These are phyloP conservation scores for Tachystola acroxantha DNA, from an alignment of 2,888 invertebrate species.

Conservation along the genomic window DNA sequence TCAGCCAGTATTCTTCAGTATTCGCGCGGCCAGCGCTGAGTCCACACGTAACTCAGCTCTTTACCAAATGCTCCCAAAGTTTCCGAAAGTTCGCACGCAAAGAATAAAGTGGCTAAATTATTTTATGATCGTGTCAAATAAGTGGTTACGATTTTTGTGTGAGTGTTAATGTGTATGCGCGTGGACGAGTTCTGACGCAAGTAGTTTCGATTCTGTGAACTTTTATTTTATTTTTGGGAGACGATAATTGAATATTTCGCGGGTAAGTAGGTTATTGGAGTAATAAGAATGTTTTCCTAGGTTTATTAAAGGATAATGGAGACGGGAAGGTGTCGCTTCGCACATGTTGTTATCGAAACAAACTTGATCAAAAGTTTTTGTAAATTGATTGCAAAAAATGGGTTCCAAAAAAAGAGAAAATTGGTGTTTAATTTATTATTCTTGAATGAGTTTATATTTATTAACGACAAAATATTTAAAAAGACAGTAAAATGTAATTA, in stretches of 20 bases:
- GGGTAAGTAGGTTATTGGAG: slow-evolving; percentile 16
- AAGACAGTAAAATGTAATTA: too few relatives aligned
- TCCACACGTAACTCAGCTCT: slow-evolving; percentile 18
- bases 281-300: slow-evolving; percentile 5
- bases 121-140: slow-evolving; percentile 28
- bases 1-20: slow-evolving; percentile 38
- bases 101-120: slow-evolving; percentile 6
- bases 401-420: too few relatives aligned
- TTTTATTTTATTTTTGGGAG: slow-evolving; percentile 20
- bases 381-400: too few relatives aligned
- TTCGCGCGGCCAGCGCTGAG: slow-evolving; percentile 46
- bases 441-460: too few relatives aligned
- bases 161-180: slow-evolving; percentile 30
- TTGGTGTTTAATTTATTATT: too few relatives aligned
- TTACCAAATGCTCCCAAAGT: slow-evolving; percentile 31
- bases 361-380: too few relatives aligned
- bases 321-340: too few relatives aligned
- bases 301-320: slow-evolving; percentile 2
- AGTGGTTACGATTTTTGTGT: slow-evolving; percentile 32
- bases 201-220: slow-evolving; percentile 22
- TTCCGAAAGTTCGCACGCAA: slow-evolving; percentile 43
- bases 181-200: slow-evolving; percentile 26
- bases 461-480: too few relatives aligned
- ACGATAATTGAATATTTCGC: slow-evolving; percentile 20
- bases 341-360: too few relatives aligned